Evolutionary conservation across 2,797 vertebrate species (phyloP), one percentile per base, ranked within the genome.

Genomic region (Merluccius polli): DNA sequence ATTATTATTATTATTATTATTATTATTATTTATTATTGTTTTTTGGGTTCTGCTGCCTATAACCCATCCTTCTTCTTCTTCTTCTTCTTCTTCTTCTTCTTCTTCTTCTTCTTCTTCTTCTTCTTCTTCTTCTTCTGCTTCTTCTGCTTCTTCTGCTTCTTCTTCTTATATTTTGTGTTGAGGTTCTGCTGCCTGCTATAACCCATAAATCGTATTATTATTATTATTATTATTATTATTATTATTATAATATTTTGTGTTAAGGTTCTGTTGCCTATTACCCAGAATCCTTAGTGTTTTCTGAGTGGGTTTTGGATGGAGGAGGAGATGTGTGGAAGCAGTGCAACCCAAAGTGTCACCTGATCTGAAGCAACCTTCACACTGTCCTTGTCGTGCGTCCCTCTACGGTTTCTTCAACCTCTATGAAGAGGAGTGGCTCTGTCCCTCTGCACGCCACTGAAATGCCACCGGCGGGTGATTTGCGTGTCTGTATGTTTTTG

Each of bases 401-500:
- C 73, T 75, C 18, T 77, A 21, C 70, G 10, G 36, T 80, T 78
- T 77, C 71, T 80, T 59, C 68, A 73, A 5, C 73, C 59, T 74
- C 52, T 30, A 2, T 75, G 73, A 76, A 73, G 48, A 70, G 8
- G 52, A 71, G 41, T 0, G 0, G 72, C 77, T 83, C 70, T 71
- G 67, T 85, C 76, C 27, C 10, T 76, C n/a, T n/a, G 70, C 67
- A 78, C 36, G 27, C 74, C 12, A 71, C 41, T 31, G 36, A n/a
- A 77, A 44, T 24, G 73, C 77, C 18, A 48, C 4, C 29, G 72
- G 77, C 71, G 74, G 35, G 31, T 32, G 81, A 16, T 65, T 18
- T 11, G 30, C 78, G 69, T 85, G 79, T 77, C 78, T 69, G 79
- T 74, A 76, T 52, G 83, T 80, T 38, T 12, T 7, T 86, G 85